Percentiles rank a stretch among this genome's conserved stretches.
Conservation (phyloP, 2,888 invertebrate species). For the Pammene aurita region DNA sequence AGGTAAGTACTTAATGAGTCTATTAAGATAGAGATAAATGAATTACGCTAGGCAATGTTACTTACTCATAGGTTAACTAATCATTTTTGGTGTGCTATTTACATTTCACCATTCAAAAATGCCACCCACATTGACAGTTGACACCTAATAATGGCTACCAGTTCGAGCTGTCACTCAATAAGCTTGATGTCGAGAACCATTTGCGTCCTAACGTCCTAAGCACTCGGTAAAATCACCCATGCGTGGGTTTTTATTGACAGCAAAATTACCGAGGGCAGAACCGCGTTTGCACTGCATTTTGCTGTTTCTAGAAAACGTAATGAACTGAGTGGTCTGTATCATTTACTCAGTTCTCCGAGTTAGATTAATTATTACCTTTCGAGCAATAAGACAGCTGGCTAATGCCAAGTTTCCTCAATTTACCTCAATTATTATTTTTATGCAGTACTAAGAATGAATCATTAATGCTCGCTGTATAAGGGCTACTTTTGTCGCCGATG, state of each 20-base stretch:
- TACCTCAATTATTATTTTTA: constrained; percentile 44
- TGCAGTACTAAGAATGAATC: constrained; percentile 30
- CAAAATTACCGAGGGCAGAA: constrained; percentile 52
- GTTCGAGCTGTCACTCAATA: background rate
- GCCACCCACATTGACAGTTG: constrained; percentile 1
- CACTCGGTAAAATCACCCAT: constrained; percentile 34
- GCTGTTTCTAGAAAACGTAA: constrained; percentile 59
- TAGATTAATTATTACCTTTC: constrained; percentile 62
- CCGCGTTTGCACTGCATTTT: constrained; percentile 48
- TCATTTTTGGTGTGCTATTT: background rate
- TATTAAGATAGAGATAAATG: no score
- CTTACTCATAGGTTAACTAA: no score
- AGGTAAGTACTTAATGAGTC: no score
- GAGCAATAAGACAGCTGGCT: constrained; percentile 54
- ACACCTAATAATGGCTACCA: constrained; percentile 4
- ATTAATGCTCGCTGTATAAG: constrained; percentile 16
- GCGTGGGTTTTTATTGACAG: constrained; percentile 49
- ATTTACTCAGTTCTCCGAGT: constrained; percentile 55
- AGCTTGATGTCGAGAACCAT: background rate
- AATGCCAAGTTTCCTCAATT: constrained; percentile 64
- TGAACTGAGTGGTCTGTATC: constrained; percentile 53
- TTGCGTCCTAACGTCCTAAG: background rate
- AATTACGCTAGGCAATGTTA: no score
- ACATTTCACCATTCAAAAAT: background rate
- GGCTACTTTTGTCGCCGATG: constrained; percentile 9